Evolutionary conservation across 1,140 invertebrate species (phyloP), one percentile per base, ranked within the genome.

Genomic region (Procambarus clarkii): DNA sequence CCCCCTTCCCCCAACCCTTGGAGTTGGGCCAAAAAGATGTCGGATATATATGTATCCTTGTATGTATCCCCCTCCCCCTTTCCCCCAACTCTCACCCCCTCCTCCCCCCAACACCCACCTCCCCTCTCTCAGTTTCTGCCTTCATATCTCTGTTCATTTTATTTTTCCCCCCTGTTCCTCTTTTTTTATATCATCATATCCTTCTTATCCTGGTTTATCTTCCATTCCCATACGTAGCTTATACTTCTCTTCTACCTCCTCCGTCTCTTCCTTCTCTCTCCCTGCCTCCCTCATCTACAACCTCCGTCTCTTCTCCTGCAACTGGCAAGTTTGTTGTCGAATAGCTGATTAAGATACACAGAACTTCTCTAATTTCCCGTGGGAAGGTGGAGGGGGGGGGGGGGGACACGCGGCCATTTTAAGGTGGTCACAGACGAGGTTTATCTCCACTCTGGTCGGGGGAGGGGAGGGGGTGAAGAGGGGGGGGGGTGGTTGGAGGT

Each of bases 311-410:
- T 84, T 11, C 60, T 64, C 34, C 81, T 46, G 21, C 24, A 84
- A 24, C 46, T 69, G 54, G 24, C 18, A 84, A 80, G 78, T 54
- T 60, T 82, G 50, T 60, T 83, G 81, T 83, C 81, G 34, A 83
- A 64, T 83, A 64, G 58, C 81, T 83, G 69, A 83, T 83, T 60
- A 83, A 83, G 81, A 83, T 45, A 69, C 60, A 83, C 81, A 83
- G 34, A 83, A 83, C 81, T 83, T 83, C 81, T 15, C 15, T 83
- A 82, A 82, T 82, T 60, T 82, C 80, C 54, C 54, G 80, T 15
- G 81, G 81, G 81, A 83, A 11, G 4, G 46, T 60, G 9, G 54
- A 11, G 34, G 34, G 34, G 81, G 81, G 81, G 69, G 11, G 5
- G 46, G 13, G 60, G 18, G 58, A 83, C 80, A 82, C 48, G 21